These are phyloP conservation scores for Oophaga sylvatica DNA, from an alignment of 2,797 vertebrate species.

Conservation along the genomic window DNA sequence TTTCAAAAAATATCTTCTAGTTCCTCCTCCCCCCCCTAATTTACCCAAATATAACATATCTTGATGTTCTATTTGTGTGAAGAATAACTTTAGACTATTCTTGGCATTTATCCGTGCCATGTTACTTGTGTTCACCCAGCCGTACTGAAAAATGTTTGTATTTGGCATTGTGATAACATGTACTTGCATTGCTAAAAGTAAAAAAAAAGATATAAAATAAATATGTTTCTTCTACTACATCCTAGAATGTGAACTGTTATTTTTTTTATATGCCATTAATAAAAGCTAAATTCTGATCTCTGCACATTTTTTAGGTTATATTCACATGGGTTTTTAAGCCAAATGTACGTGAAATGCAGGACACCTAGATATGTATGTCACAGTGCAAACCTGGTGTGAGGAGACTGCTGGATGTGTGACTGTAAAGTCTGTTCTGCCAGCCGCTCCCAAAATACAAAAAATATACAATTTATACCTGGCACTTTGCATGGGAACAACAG, in stretches of 20 bases:
- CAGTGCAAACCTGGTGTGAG: neutral
- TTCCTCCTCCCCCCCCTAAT: conserved; percentile 82
- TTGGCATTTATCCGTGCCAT: conserved; percentile 73
- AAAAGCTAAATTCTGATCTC: neutral
- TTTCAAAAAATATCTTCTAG: conserved; percentile 66
- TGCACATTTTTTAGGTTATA: neutral
- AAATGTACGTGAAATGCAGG: neutral
- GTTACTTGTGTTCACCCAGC: conserved; percentile 78
- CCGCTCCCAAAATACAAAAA: too few species aligned
- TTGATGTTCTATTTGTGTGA: conserved; percentile 71
- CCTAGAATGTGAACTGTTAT: neutral
- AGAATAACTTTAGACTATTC: conserved; percentile 69
- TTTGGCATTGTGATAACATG: conserved; percentile 86
- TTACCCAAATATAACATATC: conserved; percentile 69
- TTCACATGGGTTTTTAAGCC: neutral
- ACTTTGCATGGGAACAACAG: too few species aligned
- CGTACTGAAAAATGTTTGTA: conserved; percentile 84
- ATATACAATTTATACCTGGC: too few species aligned
- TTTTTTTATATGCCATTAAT: neutral
- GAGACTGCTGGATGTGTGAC: neutral
- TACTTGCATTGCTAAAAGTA: conserved; percentile 82
- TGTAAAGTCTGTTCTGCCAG: neutral
- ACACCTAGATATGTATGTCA: too few species aligned
- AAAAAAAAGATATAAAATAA: conserved; percentile 27
- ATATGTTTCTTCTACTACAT: conserved; percentile 29